Base-by-base conservation (phyloP, 2,888 invertebrate genomes). In the Tiphia femorata region DNA sequence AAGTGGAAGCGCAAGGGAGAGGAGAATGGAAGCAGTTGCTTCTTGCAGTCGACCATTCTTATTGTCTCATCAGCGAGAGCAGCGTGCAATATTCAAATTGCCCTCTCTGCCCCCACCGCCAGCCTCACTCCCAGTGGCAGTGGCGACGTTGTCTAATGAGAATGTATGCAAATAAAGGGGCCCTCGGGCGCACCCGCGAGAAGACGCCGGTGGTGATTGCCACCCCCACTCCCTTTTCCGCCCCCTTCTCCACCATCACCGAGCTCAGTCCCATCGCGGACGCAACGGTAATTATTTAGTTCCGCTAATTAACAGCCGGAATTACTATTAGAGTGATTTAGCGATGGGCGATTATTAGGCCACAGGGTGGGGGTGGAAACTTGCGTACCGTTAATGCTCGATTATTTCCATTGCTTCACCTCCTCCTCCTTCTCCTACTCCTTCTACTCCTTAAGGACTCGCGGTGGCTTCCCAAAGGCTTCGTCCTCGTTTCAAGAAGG, bases 101-200 rank as follows among this genome's bases (percentile, higher is more conserved):
- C 43, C 12, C 12, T 41, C 19, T 16, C 1, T n/a, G 17, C 19
- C 19, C 20, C 46, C 1, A 27, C 12, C 47, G 49, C 37, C 17
- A 33, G 47, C 27, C 23, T 17, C 23, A 25, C 8, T 14, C 3
- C 12, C 33, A 14, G 6, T 14, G 33, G n/a, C 3, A 12, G 33
- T 2, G 10, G 23, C 23, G n/a, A 14, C 25, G 16, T 10, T 16
- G 33, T 49, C 30, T 46, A 47, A 47, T 51, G 55, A 33, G 53
- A 57, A 54, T 49, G 51, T 23, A 63, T 54, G 59, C 59, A 63
- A 60, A 64, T 54, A 43, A 53, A 46, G 42, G 7, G 37, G 37
- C n/a, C n/a, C n/a, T n/a, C n/a, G n/a, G n/a, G n/a, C n/a, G n/a
- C n/a, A n/a, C n/a, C n/a, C n/a, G n/a, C n/a, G n/a, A n/a, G n/a